Base-by-base conservation (phyloP, 2,888 invertebrate genomes). In the Eurytoma californica region DNA sequence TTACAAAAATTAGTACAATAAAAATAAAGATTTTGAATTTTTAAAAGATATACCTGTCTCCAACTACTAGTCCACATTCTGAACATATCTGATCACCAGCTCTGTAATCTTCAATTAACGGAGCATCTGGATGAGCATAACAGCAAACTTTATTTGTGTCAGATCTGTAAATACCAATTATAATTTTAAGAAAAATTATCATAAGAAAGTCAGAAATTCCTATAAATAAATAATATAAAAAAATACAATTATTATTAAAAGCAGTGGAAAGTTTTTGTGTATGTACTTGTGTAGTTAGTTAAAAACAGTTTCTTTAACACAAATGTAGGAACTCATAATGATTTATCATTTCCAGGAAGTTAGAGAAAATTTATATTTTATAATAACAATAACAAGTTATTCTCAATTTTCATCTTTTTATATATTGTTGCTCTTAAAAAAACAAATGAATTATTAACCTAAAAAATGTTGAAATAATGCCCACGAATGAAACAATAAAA, bases 81-180 rank as follows among this genome's bases (percentile, higher is more conserved):
- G 98, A 97, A 90, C 99, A 99, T 87, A 99, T 98, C 94, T 98
- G 97, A 92, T 99, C 99, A 53, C 99, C 99, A 82, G 98, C 98
- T 87, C 99, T 93, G 91, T 99, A 98, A 91, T 99, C 99, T 91
- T 99, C 99, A 86, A 99, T 97, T 72, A 99, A 93, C 67, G 95
- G 94, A 18, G 98, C 97, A 90, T 98, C 97, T 82, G 99, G 99
- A 92, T 99, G 99, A 82, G 96, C 94, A 91, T 95, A 95, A 90
- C 98, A 98, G 88, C 95, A 95, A 86, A 97, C 95, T 91, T 94
- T 95, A 89, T 96, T 96, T 61, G 93, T 88, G 91, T 93, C 94
- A 87, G 92, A 93, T 92, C 93, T 81, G 57, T 28, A 72, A 79
- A 57, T 93, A 30, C 24, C 49, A 61, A 12, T 39, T 89, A 89